Conservation (phyloP, 2,113 vertebrate species). For the Alces alces region DNA sequence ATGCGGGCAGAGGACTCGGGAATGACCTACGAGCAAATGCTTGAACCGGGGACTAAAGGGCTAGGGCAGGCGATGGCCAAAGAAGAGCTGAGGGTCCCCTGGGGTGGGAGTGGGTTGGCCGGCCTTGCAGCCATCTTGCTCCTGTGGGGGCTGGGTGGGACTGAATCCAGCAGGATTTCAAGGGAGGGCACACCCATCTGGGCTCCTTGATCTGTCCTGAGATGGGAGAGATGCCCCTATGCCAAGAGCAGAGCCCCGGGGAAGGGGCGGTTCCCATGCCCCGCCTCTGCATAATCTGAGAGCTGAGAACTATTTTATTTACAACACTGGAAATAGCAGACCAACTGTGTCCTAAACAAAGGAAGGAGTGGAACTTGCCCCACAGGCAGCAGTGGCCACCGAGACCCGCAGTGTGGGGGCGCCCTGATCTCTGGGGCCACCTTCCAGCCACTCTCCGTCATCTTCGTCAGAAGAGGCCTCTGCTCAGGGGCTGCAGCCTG, state of each 20-base stretch:
- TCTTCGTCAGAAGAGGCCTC: constrained; percentile 67
- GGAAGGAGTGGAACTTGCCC: neutral
- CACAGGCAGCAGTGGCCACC: neutral
- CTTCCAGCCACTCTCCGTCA: accelerated
- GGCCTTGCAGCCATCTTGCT: neutral
- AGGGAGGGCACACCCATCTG: neutral
- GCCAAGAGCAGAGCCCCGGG: neutral
- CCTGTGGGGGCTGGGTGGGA: neutral
- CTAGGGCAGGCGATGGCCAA: neutral
- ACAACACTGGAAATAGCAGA: neutral
- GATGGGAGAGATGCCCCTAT: too few species aligned
- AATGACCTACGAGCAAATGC: neutral
- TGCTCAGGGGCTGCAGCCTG: constrained; percentile 84
- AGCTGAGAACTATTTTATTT: neutral
- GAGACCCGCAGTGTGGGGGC: neutral
- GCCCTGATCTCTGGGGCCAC: neutral
- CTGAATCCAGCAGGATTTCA: neutral
- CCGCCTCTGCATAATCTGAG: neutral
- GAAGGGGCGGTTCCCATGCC: neutral
- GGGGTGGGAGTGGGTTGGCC: too few species aligned
- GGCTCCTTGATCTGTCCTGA: neutral
- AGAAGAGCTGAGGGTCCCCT: neutral
- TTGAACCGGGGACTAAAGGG: neutral
- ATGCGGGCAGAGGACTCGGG: accelerated
- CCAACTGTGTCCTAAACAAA: neutral